Evolutionary conservation across 2,113 vertebrate genomes (phyloP).

Genomic region (Dryoscopus gambensis): DNA sequence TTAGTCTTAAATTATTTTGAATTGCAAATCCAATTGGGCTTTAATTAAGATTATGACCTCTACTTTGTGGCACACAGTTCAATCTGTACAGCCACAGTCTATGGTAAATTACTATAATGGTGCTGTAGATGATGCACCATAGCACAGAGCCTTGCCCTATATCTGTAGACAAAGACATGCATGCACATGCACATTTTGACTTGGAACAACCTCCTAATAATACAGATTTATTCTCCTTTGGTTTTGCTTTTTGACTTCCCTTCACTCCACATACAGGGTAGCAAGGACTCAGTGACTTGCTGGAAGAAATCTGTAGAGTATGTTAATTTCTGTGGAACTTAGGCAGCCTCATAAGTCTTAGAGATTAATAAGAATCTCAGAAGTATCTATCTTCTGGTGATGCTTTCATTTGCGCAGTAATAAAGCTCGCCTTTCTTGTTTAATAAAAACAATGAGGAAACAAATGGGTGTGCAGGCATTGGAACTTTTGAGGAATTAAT

Average conservation of each 20-base stretch:
- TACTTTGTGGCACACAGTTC: neutral
- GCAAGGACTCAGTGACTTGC: constrained; percentile 31
- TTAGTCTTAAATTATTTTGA: constrained; percentile 44
- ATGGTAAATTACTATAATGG: neutral
- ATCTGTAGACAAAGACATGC: neutral
- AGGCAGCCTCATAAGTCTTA: constrained; percentile 77
- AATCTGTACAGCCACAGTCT: neutral
- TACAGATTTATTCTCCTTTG: neutral
- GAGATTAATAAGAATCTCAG: constrained; percentile 82
- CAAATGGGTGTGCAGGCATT: constrained; percentile 79
- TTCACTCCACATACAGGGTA: neutral
- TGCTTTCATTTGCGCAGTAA: constrained; percentile 81
- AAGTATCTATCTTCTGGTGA: constrained; percentile 80
- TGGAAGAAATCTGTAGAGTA: constrained; percentile 73
- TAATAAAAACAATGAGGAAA: constrained; percentile 84
- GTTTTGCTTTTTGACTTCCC: neutral
- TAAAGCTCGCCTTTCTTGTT: constrained; percentile 81
- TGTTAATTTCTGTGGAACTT: constrained; percentile 79
- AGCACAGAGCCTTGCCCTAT: neutral
- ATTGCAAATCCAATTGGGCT: constrained; percentile 22
- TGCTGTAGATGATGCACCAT: neutral
- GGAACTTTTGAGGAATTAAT: constrained; percentile 83
- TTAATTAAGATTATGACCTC: constrained; percentile 19
- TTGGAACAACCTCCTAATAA: neutral
- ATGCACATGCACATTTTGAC: constrained; percentile 11